A percentile compares a stretch with the other conserved stretches of the same genome.
These are phyloP conservation scores for Naja naja DNA, from an alignment of 2,113 vertebrate genomes.

Conservation along the genomic window DNA sequence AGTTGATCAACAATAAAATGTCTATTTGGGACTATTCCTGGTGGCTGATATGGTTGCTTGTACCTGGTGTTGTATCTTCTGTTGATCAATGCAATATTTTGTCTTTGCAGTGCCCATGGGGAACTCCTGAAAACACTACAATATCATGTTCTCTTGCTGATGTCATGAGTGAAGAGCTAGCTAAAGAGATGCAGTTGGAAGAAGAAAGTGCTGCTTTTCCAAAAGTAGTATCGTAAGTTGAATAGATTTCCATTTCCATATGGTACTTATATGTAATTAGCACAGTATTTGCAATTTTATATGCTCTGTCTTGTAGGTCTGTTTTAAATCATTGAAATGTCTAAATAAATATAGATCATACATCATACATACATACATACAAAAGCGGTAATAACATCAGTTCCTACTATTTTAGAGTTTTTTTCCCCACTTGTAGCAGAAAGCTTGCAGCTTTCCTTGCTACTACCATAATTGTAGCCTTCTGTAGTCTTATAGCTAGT, in stretches of 20 bases:
- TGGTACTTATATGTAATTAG: conserved; percentile 2
- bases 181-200: conserved; percentile 83
- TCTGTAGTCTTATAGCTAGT: neutral
- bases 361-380: neutral
- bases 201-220: conserved; percentile 79
- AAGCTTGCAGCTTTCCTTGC: neutral
- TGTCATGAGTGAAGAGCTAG: conserved; percentile 97
- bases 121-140: conserved; percentile 61
- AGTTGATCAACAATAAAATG: neutral
- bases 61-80: neutral
- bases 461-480: neutral
- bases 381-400: neutral
- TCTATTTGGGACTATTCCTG: neutral
- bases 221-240: conserved; percentile 75
- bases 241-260: conserved; percentile 9
- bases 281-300: neutral
- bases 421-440: neutral
- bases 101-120: conserved; percentile 87
- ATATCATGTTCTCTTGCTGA: conserved; percentile 86
- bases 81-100: conserved; percentile 33
- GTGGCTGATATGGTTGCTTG: neutral
- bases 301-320: neutral
- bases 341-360: neutral
- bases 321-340: neutral
- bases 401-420: neutral